Percentiles rank a stretch among this genome's conserved stretches.
These are phyloP conservation scores for Cirrhinus mrigala DNA, from an alignment of 2,797 vertebrate species.

Conservation along the genomic window DNA sequence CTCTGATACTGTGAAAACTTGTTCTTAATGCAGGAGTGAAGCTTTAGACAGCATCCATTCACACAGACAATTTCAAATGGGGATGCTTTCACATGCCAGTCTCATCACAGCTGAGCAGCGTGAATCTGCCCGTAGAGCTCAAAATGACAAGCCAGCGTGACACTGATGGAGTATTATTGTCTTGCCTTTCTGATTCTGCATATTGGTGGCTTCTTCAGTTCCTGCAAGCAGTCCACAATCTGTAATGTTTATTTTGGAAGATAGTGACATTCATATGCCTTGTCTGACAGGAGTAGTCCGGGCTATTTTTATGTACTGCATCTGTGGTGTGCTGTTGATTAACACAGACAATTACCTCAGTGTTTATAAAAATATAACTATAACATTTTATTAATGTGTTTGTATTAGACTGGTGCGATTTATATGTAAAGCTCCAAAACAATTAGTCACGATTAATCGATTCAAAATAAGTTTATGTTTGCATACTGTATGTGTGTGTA, in stretches of 20 bases:
- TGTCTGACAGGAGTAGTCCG: background rate
- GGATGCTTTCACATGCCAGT: conserved; percentile 11
- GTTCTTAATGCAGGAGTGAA: background rate
- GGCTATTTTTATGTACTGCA: background rate
- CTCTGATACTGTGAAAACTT: background rate
- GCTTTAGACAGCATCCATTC: conserved; percentile 14
- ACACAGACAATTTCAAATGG: background rate
- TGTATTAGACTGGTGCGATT: background rate
- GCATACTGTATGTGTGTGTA: too few species aligned
- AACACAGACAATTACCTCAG: background rate
- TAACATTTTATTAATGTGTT: background rate
- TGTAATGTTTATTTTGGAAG: background rate
- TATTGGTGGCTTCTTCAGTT: conserved; percentile 3
- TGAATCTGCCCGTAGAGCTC: background rate
- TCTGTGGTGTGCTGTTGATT: background rate
- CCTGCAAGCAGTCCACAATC: background rate
- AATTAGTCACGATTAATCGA: too few species aligned
- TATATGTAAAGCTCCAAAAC: too few species aligned
- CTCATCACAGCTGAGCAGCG: background rate
- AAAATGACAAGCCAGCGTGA: background rate
- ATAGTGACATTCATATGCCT: background rate
- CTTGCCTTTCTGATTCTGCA: conserved; percentile 12
- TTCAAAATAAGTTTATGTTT: too few species aligned
- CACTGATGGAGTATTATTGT: background rate
- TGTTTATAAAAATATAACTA: background rate